Evolutionary conservation across 2,113 vertebrate species (phyloP), one percentile per base, ranked within the genome.

Genomic region (Typhlomys cinereus): DNA sequence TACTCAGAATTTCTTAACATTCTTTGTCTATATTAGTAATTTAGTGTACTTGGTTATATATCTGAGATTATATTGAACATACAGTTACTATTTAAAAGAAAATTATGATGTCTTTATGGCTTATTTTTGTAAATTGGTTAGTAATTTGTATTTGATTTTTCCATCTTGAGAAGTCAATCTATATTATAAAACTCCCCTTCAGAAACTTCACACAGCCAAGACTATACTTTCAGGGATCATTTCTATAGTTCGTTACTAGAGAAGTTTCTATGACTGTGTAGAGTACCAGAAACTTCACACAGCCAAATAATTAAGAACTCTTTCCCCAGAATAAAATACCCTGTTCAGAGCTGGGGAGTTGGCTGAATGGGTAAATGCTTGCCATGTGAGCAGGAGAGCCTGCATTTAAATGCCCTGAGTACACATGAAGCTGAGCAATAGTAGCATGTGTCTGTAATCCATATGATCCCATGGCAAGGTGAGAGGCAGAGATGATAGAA

Each of bases 41-140:
- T 89, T 18, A 80, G 7, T 14, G 83, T 89, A 83, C 79, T 94
- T 91, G 48, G 29, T 94, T 80, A 67, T 89, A 44, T 93, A 92
- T 85, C 29, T 64, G 69, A 89, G 67, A 62, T 90, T 46, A 78
- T 84, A 71, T 87, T 94, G 36, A 82, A 81, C 90, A 71, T 83
- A 52, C 12, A 71, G 20, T 92, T 76, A 94, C 57, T 91, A 76
- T 88, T 85, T 85, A 92, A 85, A 94, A 92, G 71, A 88, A 75
- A 59, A 89, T 69, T 31, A 64, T 67, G 59, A 86, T 75, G 29
- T 83, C 79, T 54, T 90, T 83, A 62, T 93, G 59, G 21, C 70
- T 95, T 92, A 76, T 80, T n/a, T 91, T 90, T 92, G 14, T 69
- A 54, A 85, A 21, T 81, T 76, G 89, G 15, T 88, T 78, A 88